Evolutionary conservation across 1,140 invertebrate species (phyloP).

Genomic region (Ceratitis capitata): DNA sequence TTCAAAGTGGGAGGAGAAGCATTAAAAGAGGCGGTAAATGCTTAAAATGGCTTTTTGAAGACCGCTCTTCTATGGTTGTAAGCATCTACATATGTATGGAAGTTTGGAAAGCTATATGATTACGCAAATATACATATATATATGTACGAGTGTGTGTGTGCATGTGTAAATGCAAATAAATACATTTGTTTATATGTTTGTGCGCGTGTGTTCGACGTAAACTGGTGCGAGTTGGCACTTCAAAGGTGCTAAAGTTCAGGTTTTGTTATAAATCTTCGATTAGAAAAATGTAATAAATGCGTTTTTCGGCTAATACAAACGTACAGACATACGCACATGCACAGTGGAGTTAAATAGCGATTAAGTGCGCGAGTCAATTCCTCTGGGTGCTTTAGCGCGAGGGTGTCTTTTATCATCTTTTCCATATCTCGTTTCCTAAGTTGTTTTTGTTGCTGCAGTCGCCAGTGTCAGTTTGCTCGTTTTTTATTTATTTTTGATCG

Average conservation of each 20-base stretch:
- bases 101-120: too few species aligned
- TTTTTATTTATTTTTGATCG: too few species aligned
- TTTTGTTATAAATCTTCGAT: slow-evolving; percentile 40
- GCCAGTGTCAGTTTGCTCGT: not conserved
- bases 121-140: too few species aligned
- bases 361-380: not conserved
- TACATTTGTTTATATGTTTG: not conserved
- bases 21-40: not conserved
- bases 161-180: not conserved
- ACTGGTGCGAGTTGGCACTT: not conserved
- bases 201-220: not conserved
- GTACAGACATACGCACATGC: not conserved
- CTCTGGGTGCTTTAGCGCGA: not conserved
- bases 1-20: not conserved
- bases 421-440: not conserved
- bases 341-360: not conserved
- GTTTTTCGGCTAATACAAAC: not conserved
- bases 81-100: not conserved
- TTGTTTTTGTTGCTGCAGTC: slow-evolving; percentile 1
- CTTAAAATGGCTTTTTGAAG: slow-evolving; percentile 10
- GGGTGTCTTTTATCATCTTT: slow-evolving; percentile 35
- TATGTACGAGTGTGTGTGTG: too few species aligned
- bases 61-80: too few species aligned
- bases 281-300: slow-evolving; percentile 40
- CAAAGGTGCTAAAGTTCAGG: slow-evolving; percentile 36